phyloP scores from a whole-genome alignment of 1,140 invertebrate genomes.

The Camponotus floridanus region DNA sequence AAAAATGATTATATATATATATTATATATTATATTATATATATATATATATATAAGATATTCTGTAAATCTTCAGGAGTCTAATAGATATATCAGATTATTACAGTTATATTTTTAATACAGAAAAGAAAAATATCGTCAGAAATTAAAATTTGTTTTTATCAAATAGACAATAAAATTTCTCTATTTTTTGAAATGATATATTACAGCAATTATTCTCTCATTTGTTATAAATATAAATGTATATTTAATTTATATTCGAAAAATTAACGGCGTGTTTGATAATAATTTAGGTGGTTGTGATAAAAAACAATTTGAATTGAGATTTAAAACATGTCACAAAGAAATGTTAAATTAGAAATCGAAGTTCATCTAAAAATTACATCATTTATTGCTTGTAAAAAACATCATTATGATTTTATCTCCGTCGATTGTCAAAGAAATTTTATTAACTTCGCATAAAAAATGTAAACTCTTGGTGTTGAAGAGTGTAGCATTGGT shows the following conservation, averaged over 20 bases:
- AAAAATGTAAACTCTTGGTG: constrained; percentile 10
- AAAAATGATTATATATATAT: neutral
- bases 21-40: too few species aligned
- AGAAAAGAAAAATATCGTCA: neutral
- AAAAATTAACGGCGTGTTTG: neutral
- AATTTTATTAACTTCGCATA: neutral
- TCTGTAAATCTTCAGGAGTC: neutral
- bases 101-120: neutral
- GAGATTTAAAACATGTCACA: neutral
- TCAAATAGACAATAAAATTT: neutral
- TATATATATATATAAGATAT: neutral
- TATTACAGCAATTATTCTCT: neutral
- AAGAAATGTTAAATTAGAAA: neutral
- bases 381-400: neutral
- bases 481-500: constrained; percentile 33
- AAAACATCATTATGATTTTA: constrained; percentile 11
- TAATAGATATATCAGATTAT: neutral
- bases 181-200: neutral
- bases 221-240: neutral
- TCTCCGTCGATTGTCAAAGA: neutral
- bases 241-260: neutral
- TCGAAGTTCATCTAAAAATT: neutral
- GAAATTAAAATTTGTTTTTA: constrained; percentile 13
- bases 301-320: neutral
- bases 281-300: neutral